Evolutionary conservation across 2,888 invertebrate genomes (phyloP).

Genomic region (Alcis repandata): DNA sequence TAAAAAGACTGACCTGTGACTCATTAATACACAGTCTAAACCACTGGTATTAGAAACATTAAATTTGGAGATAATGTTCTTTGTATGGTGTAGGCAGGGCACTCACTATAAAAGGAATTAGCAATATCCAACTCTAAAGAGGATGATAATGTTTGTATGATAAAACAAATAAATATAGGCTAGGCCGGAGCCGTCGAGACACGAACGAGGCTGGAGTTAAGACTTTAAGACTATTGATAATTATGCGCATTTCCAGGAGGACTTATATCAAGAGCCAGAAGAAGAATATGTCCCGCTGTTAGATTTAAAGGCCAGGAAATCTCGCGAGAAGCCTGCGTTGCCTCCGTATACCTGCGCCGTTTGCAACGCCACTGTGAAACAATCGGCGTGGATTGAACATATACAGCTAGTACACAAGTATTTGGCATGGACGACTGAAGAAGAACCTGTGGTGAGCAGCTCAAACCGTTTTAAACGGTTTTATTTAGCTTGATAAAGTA

Average conservation of each 20-base stretch:
- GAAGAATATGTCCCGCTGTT: constrained; percentile 1
- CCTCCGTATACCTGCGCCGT: constrained; percentile 54
- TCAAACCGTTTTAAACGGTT: background rate
- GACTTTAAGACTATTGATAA: too few species aligned
- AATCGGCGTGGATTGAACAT: constrained; percentile 59
- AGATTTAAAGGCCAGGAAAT: background rate
- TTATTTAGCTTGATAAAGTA: background rate
- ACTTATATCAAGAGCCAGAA: background rate
- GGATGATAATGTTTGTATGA: too few species aligned
- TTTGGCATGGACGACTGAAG: constrained; percentile 66
- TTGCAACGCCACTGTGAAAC: constrained; percentile 50
- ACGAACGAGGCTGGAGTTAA: too few species aligned
- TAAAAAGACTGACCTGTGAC: too few species aligned
- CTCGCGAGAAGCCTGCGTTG: background rate
- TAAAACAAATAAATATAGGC: too few species aligned
- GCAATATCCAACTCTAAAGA: too few species aligned
- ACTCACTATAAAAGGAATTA: too few species aligned
- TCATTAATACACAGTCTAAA: too few species aligned
- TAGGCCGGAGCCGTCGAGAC: too few species aligned
- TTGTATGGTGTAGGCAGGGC: too few species aligned
- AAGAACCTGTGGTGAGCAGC: constrained; percentile 73
- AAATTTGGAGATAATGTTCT: too few species aligned
- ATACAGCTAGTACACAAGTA: constrained; percentile 62
- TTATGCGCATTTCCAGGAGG: background rate
- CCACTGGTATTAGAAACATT: too few species aligned